Evolutionary conservation across 2,888 invertebrate genomes (phyloP).

Genomic region (Lingula anatina): DNA sequence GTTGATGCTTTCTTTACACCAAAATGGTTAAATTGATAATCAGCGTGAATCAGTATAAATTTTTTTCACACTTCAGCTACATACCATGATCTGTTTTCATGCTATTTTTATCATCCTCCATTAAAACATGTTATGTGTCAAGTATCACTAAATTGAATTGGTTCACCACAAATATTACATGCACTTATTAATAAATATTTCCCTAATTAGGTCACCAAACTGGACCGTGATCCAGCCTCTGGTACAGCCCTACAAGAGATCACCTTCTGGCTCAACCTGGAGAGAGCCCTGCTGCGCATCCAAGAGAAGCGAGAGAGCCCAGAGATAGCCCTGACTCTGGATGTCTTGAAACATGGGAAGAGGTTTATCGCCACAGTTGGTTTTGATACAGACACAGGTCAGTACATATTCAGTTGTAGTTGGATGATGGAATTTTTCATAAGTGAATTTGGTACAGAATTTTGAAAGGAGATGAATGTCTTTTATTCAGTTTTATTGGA

Average conservation of each 20-base stretch:
- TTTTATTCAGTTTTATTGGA: background rate
- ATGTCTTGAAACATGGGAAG: slow-evolving; percentile 96
- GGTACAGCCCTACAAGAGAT: slow-evolving; percentile 97
- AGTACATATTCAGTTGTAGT: slow-evolving; percentile 1
- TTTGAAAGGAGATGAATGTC: background rate
- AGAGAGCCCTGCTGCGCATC: slow-evolving; percentile 90
- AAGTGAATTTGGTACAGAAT: background rate
- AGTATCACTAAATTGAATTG: no score
- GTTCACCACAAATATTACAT: no score
- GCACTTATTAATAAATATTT: no score
- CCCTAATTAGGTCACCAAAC: slow-evolving; percentile 90
- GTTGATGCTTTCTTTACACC: no score
- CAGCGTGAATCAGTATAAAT: no score
- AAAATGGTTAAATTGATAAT: no score
- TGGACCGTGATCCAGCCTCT: slow-evolving; percentile 95
- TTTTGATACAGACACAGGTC: slow-evolving; percentile 92
- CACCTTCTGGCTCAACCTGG: slow-evolving; percentile 98
- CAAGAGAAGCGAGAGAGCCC: slow-evolving; percentile 95
- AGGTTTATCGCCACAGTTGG: slow-evolving; percentile 98
- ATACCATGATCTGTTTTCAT: no score
- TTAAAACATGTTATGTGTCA: no score
- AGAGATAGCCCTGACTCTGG: slow-evolving; percentile 90
- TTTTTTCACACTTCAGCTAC: no score
- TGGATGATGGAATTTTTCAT: background rate
- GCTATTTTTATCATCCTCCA: no score